Percentiles rank a stretch among this genome's conserved stretches.
Conservation (phyloP, 2,888 invertebrate species). For the Brenthis daphne region DNA sequence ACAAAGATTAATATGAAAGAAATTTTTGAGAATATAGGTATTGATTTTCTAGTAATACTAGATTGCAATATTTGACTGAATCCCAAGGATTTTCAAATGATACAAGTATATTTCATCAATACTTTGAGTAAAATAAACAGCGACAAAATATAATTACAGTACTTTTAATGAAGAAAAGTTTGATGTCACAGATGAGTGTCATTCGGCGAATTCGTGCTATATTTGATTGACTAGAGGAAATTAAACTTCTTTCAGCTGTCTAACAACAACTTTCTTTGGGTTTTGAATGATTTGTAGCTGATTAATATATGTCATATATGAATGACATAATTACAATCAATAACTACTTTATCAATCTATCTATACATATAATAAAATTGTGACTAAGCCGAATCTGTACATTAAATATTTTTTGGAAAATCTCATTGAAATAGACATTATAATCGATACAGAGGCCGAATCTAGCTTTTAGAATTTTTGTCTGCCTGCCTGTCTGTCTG, state of each 20-base stretch:
- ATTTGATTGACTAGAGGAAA: slow-evolving; percentile 70
- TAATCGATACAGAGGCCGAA: no score
- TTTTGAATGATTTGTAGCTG: slow-evolving; percentile 5
- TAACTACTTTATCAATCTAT: background rate
- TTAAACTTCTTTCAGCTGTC: slow-evolving; percentile 43
- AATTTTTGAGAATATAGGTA: background rate
- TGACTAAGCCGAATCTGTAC: no score
- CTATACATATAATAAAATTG: no score
- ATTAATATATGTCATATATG: slow-evolving; percentile 34
- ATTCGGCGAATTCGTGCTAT: slow-evolving; percentile 51
- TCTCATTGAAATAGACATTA: no score
- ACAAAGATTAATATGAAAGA: slow-evolving; percentile 7
- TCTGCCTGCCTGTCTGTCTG: no score
- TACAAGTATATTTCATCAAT: no score
- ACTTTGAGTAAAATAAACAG: no score
- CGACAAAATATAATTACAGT: background rate
- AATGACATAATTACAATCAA: no score
- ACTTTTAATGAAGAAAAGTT: slow-evolving; percentile 21
- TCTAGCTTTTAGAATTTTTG: no score
- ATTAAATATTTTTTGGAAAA: no score
- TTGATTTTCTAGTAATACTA: background rate
- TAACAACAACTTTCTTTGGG: slow-evolving; percentile 23
- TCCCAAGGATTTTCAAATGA: no score
- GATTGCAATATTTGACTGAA: no score
- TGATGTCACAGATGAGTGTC: slow-evolving; percentile 19